phyloP scores from a whole-genome alignment of 2,113 vertebrate genomes.

The Mesoclemmys tuberculata region DNA sequence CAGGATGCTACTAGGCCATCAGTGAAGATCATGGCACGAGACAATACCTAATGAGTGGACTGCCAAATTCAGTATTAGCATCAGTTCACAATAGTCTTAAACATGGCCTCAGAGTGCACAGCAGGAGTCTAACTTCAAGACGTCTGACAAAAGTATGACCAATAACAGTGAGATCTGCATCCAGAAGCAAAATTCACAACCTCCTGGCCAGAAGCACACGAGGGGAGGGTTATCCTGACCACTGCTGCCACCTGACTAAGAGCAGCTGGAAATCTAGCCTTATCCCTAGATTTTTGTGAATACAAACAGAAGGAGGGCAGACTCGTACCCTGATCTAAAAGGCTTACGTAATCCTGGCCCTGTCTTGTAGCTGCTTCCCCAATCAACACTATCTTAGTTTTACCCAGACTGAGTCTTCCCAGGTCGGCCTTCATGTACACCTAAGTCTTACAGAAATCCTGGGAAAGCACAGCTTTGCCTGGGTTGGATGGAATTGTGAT shows the following conservation, averaged over 20 bases:
- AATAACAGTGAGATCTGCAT: neutral
- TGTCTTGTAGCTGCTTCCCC: too few species aligned
- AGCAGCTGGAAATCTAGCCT: neutral
- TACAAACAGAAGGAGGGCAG: too few species aligned
- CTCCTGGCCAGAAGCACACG: neutral
- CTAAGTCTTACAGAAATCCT: too few species aligned
- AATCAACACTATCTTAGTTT: accelerated
- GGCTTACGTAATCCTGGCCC: too few species aligned
- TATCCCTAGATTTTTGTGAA: neutral
- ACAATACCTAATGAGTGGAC: neutral
- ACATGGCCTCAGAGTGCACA: too few species aligned
- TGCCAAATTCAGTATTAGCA: too few species aligned
- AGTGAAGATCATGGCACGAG: neutral
- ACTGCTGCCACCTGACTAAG: accelerated
- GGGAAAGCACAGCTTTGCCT: too few species aligned
- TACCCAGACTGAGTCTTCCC: neutral
- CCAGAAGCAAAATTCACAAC: neutral
- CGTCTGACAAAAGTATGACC: neutral
- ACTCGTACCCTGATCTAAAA: too few species aligned
- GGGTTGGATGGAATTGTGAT: too few species aligned
- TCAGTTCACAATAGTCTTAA: too few species aligned
- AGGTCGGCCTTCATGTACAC: too few species aligned
- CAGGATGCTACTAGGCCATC: neutral
- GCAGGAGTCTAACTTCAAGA: too few species aligned
- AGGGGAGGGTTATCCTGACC: accelerated